A percentile compares a stretch with the other conserved stretches of the same genome.
phyloP scores from a whole-genome alignment of 2,113 vertebrate species.

The Burhinus oedicnemus region DNA sequence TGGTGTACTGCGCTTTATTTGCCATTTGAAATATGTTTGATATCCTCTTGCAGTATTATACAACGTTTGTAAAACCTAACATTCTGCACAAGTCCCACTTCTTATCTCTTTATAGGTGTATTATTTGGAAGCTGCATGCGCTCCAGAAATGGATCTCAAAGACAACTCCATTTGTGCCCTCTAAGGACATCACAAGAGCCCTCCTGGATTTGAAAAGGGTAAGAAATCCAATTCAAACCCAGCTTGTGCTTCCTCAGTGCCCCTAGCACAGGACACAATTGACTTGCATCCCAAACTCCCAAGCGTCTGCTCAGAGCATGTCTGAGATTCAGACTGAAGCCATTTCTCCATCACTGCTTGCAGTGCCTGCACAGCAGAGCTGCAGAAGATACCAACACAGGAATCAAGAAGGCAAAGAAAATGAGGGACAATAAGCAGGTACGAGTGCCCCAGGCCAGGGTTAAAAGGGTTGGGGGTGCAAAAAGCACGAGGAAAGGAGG shows the following conservation, averaged over 20 bases:
- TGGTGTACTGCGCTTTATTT: background rate
- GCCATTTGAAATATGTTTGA: background rate
- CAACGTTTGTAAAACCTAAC: background rate
- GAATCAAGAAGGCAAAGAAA: background rate
- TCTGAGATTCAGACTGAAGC: background rate
- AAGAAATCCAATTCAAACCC: constrained; percentile 26
- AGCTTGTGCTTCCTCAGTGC: background rate
- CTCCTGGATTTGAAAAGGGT: background rate
- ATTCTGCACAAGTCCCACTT: background rate
- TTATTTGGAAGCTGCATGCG: fast-evolving
- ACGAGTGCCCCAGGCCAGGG: background rate
- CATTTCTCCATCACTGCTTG: background rate
- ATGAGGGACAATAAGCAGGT: background rate
- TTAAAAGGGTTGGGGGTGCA: background rate
- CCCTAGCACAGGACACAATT: background rate
- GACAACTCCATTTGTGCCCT: background rate
- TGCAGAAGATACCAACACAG: background rate
- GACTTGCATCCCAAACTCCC: background rate
- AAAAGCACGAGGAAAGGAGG: background rate
- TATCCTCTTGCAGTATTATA: background rate
- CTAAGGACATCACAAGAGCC: background rate
- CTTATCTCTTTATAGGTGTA: background rate
- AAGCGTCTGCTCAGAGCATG: background rate
- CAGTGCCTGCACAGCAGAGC: background rate
- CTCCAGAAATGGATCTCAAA: background rate